phyloP scores from a whole-genome alignment of 1,140 invertebrate species.

The Aphaenogaster ashmeadi region DNA sequence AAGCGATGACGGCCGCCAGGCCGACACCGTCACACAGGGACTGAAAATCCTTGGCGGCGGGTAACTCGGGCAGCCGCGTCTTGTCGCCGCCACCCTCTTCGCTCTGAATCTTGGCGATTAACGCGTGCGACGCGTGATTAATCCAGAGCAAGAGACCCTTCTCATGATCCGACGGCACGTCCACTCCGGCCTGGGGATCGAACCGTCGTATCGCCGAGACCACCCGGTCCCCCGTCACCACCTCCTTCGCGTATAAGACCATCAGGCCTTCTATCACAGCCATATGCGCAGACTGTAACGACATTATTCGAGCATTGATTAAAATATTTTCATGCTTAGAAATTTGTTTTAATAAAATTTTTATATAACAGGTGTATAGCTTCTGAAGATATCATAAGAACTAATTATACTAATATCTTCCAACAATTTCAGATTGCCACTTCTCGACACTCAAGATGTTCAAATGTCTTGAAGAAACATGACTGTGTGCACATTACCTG shows the following conservation, averaged over 20 bases:
- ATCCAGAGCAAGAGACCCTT: slow-evolving; percentile 97
- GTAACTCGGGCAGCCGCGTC: slow-evolving; percentile 85
- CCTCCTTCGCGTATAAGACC: slow-evolving; percentile 97
- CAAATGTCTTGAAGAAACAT: neutral
- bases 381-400: neutral
- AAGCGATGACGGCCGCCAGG: slow-evolving; percentile 95
- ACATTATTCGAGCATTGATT: neutral
- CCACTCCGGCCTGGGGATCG: slow-evolving; percentile 83
- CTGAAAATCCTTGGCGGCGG: slow-evolving; percentile 85
- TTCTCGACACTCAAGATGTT: neutral
- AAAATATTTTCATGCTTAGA: neutral
- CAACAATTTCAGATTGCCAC: neutral
- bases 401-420: neutral
- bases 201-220: slow-evolving; percentile 94
- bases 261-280: slow-evolving; percentile 99
- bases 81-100: slow-evolving; percentile 85
- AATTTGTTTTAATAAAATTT: neutral
- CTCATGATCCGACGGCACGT: slow-evolving; percentile 92
- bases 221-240: slow-evolving; percentile 96
- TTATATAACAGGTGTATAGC: neutral
- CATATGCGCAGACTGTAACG: slow-evolving; percentile 95
- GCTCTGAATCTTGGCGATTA: slow-evolving; percentile 89
- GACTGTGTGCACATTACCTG: neutral
- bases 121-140: slow-evolving; percentile 93
- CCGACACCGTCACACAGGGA: slow-evolving; percentile 96